Percentiles rank a stretch among this genome's conserved stretches.
Evolutionary conservation across 2,888 invertebrate genomes (phyloP).

Genomic region (Drosophila falleni): DNA sequence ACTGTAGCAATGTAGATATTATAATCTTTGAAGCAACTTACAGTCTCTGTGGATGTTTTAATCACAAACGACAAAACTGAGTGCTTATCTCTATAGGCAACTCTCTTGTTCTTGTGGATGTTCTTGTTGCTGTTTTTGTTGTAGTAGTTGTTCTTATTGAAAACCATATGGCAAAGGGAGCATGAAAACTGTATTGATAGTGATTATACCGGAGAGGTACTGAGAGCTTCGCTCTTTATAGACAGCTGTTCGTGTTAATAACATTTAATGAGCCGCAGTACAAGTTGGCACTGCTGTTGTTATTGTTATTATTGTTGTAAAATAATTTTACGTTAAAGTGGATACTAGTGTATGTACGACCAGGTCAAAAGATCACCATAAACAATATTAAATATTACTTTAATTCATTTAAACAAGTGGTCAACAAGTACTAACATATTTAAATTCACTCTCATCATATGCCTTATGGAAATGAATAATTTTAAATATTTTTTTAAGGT

Average conservation of each 20-base stretch:
- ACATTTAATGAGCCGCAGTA: constrained; percentile 23
- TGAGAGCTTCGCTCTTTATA: constrained; percentile 26
- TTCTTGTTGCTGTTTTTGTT: constrained; percentile 1
- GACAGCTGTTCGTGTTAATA: constrained; percentile 53
- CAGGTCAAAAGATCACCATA: constrained; percentile 35
- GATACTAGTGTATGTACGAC: neutral
- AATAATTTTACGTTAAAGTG: constrained; percentile 8
- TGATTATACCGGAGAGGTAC: constrained; percentile 19
- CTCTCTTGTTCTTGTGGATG: constrained; percentile 5
- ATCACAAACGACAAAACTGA: constrained; percentile 47
- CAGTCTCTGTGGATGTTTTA: constrained; percentile 46
- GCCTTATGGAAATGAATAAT: neutral
- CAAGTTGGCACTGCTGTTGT: constrained; percentile 5
- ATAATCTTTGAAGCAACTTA: constrained; percentile 27
- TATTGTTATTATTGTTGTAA: constrained; percentile 1
- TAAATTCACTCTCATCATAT: neutral
- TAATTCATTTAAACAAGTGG: neutral
- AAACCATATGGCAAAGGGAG: constrained; percentile 57
- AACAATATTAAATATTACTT: constrained; percentile 5
- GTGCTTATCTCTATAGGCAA: constrained; percentile 48
- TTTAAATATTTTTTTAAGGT: neutral
- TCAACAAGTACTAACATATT: neutral
- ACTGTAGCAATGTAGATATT: constrained; percentile 39
- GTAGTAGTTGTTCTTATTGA: constrained; percentile 35
- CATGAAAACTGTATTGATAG: constrained; percentile 53